Evolutionary conservation across 2,888 invertebrate species (phyloP), one percentile per base, ranked within the genome.

Genomic region (Dusona sp.): DNA sequence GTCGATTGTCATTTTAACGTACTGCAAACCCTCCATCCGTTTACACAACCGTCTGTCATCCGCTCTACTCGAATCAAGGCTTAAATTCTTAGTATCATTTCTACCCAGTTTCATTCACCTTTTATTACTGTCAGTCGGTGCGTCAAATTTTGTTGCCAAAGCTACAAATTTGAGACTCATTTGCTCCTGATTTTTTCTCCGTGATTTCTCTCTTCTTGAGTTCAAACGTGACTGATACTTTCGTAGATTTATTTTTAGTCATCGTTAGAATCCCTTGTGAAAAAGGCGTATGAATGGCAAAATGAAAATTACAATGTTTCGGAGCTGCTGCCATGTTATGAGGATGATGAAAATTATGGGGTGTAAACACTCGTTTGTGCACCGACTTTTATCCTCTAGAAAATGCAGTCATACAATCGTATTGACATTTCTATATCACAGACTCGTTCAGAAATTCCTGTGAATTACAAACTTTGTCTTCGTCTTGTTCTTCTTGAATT

Each of bases 261-360:
- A 11, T 57, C 54, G 22, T 25, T 2, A 57, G 22, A 11, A 25
- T 57, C 11, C 57, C 25, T 13, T 3, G 13, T 29, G 25, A 57
- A 25, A 29, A 51, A 45, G 48, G 3, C 57, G 36, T 29, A 61
- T 19, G 38, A 65, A 25, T 25, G 22, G 25, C 16, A 29, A 42
- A 11, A 33, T 65, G 33, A n/a, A 81, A 81, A 78, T 73, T 73
- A 67, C 78, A 70, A 78, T 78, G 67, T 73, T 68, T 38, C 48
- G 57, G 48, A 81, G 65, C 72, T 64, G 54, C 48, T 65, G 48
- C 68, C 25, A 70, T 16, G 42, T 42, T 22, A 64, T 29, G 48
- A 29, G 22, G 73, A 45, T 22, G 57, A 78, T 36, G 61, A 78
- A 78, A 73, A 81, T 81, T 78, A 78, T 77, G 61, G 73, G 48